These are phyloP conservation scores for Mus caroli DNA, from an alignment of 2,797 vertebrate genomes.

Conservation along the genomic window DNA sequence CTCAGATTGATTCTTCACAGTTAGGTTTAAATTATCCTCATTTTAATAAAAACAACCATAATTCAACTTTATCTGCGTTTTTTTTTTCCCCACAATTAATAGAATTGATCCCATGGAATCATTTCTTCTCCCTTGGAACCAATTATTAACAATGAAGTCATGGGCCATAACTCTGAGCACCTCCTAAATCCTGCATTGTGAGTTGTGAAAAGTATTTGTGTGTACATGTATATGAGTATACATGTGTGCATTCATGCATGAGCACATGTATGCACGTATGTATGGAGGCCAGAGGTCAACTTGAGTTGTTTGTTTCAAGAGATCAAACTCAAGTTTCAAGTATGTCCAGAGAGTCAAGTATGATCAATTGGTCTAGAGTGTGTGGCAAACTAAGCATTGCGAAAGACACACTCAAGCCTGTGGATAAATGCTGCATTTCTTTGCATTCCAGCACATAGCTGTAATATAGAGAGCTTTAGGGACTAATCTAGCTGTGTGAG, in stretches of 20 bases:
- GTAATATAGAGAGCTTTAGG: not conserved
- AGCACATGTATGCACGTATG: not conserved
- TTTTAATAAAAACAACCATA: slow-evolving; percentile 23
- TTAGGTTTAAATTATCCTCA: not conserved
- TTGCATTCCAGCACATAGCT: not conserved
- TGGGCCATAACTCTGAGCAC: too few relatives aligned
- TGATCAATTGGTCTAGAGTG: not conserved
- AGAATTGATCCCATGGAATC: not conserved
- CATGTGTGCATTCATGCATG: too few relatives aligned
- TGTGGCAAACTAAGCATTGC: not conserved
- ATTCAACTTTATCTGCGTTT: not conserved
- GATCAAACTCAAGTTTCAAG: too few relatives aligned
- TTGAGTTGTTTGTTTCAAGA: too few relatives aligned
- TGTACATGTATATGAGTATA: not conserved
- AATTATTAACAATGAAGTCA: not conserved
- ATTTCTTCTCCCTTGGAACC: not conserved
- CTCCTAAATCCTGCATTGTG: not conserved
- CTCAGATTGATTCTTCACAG: not conserved
- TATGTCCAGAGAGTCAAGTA: not conserved
- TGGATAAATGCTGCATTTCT: not conserved
- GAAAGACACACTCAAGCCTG: not conserved
- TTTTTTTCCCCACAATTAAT: not conserved
- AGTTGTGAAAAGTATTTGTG: not conserved
- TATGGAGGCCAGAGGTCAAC: too few relatives aligned
- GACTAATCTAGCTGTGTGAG: not conserved